Evolutionary conservation across 2,888 invertebrate genomes (phyloP).

Genomic region (Dugesia japonica): DNA sequence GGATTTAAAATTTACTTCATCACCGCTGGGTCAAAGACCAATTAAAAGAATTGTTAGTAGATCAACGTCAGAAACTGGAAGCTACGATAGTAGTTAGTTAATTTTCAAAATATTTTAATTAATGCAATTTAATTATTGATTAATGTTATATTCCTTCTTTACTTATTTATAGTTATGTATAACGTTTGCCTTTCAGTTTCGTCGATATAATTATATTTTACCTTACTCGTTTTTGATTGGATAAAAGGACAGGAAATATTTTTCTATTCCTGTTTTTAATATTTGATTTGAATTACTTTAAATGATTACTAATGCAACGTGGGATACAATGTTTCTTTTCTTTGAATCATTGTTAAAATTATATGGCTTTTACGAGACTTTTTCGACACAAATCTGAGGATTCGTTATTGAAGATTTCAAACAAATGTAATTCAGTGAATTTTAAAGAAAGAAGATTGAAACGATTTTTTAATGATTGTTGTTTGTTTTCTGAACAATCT

Average conservation of each 20-base stretch:
- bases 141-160: not conserved
- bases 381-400: not conserved
- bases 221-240: not conserved
- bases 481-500: not conserved
- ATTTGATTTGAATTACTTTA: not conserved
- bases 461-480: slow-evolving; percentile 2
- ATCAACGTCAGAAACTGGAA: slow-evolving; percentile 29
- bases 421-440: not conserved
- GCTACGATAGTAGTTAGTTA: slow-evolving; percentile 25
- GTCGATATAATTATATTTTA: not conserved
- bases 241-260: not conserved
- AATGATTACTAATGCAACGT: slow-evolving; percentile 20
- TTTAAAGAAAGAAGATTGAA: not conserved
- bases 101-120: not conserved
- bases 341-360: not conserved
- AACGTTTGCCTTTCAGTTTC: slow-evolving; percentile 2
- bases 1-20: slow-evolving; percentile 26
- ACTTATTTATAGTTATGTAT: slow-evolving; percentile 11
- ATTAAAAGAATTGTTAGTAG: slow-evolving; percentile 21
- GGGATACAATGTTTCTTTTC: slow-evolving; percentile 16
- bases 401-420: not conserved
- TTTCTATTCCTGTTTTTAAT: slow-evolving; percentile 9
- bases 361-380: not conserved
- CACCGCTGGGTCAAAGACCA: slow-evolving; percentile 24
- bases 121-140: not conserved